Conservation (phyloP, 2,797 vertebrate species). For the Dryobates pubescens region DNA sequence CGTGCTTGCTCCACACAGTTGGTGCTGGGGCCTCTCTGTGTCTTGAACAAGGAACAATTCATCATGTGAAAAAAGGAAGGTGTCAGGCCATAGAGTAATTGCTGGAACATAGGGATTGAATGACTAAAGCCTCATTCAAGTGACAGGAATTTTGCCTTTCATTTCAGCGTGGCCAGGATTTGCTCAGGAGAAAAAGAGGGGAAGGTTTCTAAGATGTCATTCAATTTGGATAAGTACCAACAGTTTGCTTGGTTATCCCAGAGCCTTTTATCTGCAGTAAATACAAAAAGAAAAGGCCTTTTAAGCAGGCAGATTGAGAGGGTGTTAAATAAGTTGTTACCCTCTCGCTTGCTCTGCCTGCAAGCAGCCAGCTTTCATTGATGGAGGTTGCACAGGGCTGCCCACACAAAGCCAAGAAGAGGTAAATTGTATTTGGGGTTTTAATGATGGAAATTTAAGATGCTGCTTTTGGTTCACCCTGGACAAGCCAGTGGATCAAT, state of each 20-base stretch:
- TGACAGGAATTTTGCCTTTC: conserved; percentile 1
- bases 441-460: conserved; percentile 9
- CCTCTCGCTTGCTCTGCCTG: conserved; percentile 4
- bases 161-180: background rate
- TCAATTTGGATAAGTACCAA: conserved; percentile 43
- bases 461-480: background rate
- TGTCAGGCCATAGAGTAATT: background rate
- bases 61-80: conserved; percentile 14
- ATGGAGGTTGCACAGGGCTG: background rate
- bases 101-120: conserved; percentile 38
- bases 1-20: background rate
- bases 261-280: conserved; percentile 17
- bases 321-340: conserved; percentile 34
- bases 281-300: conserved; percentile 30
- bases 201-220: conserved; percentile 33
- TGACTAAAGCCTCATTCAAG: conserved; percentile 29
- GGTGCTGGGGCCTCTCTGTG: background rate
- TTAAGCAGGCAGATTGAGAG: conserved; percentile 23
- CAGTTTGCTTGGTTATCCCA: conserved; percentile 46
- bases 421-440: conserved; percentile 16
- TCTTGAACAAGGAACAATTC: conserved; percentile 7
- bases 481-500: background rate
- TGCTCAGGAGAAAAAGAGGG: conserved; percentile 15
- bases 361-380: background rate
- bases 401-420: background rate